Evolutionary conservation across 1,140 invertebrate species (phyloP).

Genomic region (Homalodisca vitripennis): DNA sequence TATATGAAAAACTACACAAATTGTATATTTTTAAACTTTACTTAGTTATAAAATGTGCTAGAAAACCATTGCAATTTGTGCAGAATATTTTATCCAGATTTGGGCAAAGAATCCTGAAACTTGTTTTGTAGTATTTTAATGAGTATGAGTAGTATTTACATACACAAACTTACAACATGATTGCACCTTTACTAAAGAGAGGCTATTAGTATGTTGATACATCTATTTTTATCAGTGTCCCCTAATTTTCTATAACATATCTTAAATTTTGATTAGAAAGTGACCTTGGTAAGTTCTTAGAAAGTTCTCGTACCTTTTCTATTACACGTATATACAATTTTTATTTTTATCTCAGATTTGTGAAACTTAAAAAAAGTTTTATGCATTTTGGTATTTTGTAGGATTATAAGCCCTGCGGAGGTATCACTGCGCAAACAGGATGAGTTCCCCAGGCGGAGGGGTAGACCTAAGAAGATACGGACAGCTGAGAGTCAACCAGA

Average conservation of each 20-base stretch:
- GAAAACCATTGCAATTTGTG: too few species aligned
- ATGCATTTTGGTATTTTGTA: conserved; percentile 3
- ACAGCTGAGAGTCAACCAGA: not conserved
- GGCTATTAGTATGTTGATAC: not conserved
- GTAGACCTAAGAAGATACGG: conserved; percentile 13
- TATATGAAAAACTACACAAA: too few species aligned
- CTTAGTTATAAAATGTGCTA: too few species aligned
- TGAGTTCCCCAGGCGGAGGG: conserved; percentile 10
- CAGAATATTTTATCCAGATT: too few species aligned
- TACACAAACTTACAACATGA: not conserved
- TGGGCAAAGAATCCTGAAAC: too few species aligned
- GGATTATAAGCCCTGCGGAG: conserved; percentile 22
- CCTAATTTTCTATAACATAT: not conserved
- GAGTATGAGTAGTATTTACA: too few species aligned
- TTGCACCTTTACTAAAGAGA: too few species aligned
- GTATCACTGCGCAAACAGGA: conserved; percentile 18
- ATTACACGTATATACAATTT: not conserved
- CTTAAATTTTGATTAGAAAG: not conserved
- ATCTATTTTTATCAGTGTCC: not conserved
- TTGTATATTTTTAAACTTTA: too few species aligned
- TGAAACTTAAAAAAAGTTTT: not conserved
- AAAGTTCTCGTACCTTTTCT: not conserved
- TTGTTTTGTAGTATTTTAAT: too few species aligned
- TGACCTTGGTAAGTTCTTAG: not conserved
- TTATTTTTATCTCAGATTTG: not conserved